Percentiles rank a stretch among this genome's conserved stretches.
Conservation (phyloP, 2,797 vertebrate species). For the Oreortyx pictus region DNA sequence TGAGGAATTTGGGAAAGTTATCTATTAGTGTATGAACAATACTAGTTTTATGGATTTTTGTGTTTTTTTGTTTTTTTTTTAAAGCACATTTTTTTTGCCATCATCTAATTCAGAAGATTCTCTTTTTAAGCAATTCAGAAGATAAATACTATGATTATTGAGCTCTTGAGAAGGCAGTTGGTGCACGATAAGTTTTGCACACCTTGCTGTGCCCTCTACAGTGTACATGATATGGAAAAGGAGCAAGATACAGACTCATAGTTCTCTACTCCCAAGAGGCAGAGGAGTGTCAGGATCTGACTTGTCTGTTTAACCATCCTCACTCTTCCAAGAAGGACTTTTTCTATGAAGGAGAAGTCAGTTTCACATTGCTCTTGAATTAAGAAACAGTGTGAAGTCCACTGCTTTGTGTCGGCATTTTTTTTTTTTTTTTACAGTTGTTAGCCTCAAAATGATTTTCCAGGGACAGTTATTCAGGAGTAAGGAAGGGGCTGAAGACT, state of each 20-base stretch:
- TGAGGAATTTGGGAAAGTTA: conserved; percentile 6
- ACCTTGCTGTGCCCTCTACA: neutral
- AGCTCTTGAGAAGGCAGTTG: neutral
- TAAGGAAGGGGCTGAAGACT: neutral
- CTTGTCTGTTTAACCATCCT: neutral
- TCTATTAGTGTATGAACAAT: neutral
- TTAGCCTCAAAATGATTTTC: neutral
- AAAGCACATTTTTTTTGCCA: neutral
- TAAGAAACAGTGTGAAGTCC: neutral
- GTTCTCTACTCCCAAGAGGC: neutral
- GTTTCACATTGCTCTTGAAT: neutral
- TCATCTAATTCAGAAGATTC: neutral
- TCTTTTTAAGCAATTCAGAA: neutral
- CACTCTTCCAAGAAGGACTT: neutral
- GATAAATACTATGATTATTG: neutral
- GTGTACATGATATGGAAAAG: neutral
- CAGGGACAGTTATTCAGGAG: neutral
- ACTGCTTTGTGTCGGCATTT: neutral
- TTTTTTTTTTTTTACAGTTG: neutral
- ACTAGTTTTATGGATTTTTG: neutral
- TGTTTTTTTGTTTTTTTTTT: neutral
- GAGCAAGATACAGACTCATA: neutral
- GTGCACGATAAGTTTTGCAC: neutral
- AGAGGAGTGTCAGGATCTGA: neutral
- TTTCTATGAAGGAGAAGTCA: neutral